Evolutionary conservation across 2,888 invertebrate species (phyloP), one percentile per base, ranked within the genome.

Genomic region (Macrosoma leucophasiata): DNA sequence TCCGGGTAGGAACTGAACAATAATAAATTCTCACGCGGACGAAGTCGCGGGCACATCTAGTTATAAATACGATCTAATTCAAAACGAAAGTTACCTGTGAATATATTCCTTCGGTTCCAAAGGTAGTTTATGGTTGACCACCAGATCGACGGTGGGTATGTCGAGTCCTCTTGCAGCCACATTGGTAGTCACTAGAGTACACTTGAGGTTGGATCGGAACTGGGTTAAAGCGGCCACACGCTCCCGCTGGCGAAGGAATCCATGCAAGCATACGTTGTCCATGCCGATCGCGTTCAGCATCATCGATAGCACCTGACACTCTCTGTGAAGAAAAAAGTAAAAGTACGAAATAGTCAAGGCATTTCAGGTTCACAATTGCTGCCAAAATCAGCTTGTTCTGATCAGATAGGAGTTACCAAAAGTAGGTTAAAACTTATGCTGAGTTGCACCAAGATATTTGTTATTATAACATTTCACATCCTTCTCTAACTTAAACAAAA

Each of bases 81-180:
- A n/a, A n/a, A n/a, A n/a, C n/a, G n/a, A n/a, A n/a, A n/a, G 13
- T 29, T 36, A 85, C 85, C 86, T 86, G 76, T 99, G 99, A 54
- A 99, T 91, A 66, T 99, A 99, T 52, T 96, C 95, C 63, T 96
- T 96, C 0, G 97, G 91, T 33, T 92, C 89, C 50, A 91, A 89
- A 0, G 99, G 99, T 46, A 99, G 88, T 45, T 92, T 93, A 67
- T 98, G 97, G 74, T 99, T 99, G 8, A 99, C 87, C 0, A 99
- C 95, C 40, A 99, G 75, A 61, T 97, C 92, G 1, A 99, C 97
- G n/a, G 91, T 88, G 0, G 97, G 97, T 64, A 99, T 97, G 65
- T 99, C 99, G 20, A 99, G 82, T 5, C 98, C 98, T 73, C 97
- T 87, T 32, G 96, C 95, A 0, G 98, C 98, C 0, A 99, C 96